phyloP scores from a whole-genome alignment of 2,797 vertebrate species.

The Enteromius anoplus region DNA sequence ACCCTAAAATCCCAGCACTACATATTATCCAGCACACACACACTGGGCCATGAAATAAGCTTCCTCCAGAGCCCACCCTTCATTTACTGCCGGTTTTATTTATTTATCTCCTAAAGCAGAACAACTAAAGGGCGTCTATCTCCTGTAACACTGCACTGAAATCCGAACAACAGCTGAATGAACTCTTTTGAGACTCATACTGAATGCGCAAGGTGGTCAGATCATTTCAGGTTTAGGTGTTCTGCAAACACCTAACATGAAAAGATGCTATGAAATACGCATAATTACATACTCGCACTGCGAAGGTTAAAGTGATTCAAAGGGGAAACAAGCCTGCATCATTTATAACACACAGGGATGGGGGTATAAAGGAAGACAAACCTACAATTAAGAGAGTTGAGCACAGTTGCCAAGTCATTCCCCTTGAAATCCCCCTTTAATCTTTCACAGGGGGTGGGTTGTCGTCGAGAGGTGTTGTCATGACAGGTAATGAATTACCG shows the following conservation, averaged over 20 bases:
- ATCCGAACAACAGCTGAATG: slow-evolving; percentile 12
- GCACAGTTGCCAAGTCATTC: slow-evolving; percentile 58
- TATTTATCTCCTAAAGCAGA: slow-evolving; percentile 50
- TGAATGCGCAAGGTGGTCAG: not conserved
- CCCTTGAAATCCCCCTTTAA: slow-evolving; percentile 63
- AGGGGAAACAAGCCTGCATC: slow-evolving; percentile 45
- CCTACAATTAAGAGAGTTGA: slow-evolving; percentile 50
- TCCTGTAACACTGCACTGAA: slow-evolving; percentile 12
- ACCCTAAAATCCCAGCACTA: slow-evolving; percentile 54
- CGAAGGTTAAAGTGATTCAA: slow-evolving; percentile 40
- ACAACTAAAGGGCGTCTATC: slow-evolving; percentile 20
- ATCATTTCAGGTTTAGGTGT: slow-evolving; percentile 10
- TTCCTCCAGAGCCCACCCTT: slow-evolving; percentile 44
- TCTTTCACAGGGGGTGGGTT: slow-evolving; percentile 57
- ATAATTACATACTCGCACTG: slow-evolving; percentile 7
- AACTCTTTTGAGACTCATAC: slow-evolving; percentile 12
- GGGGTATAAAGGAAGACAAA: slow-evolving; percentile 41
- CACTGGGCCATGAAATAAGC: slow-evolving; percentile 51
- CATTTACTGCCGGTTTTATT: slow-evolving; percentile 43
- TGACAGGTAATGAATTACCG: slow-evolving; percentile 59
- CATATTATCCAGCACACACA: slow-evolving; percentile 39
- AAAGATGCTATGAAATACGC: not conserved
- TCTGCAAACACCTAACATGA: not conserved
- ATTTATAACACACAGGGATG: slow-evolving; percentile 27
- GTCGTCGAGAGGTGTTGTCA: slow-evolving; percentile 44